These are phyloP conservation scores for Azorinus chamasolen DNA, from an alignment of 2,888 invertebrate genomes.

Conservation along the genomic window DNA sequence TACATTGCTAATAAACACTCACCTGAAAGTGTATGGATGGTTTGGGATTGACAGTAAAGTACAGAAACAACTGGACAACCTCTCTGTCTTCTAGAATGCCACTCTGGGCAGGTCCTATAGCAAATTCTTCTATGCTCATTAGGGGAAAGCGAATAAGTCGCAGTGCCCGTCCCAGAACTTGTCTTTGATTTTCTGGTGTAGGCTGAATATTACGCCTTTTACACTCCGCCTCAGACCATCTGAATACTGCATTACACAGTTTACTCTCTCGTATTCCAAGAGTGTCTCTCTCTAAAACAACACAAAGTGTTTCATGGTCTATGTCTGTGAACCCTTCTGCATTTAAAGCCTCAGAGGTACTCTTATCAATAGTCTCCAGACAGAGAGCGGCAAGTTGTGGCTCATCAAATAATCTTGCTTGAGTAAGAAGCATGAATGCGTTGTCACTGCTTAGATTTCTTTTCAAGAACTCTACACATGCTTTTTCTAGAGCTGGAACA, in stretches of 20 bases:
- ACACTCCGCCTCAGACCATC: conserved; percentile 89
- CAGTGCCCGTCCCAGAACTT: conserved; percentile 91
- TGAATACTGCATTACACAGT: conserved; percentile 89
- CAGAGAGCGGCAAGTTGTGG: conserved; percentile 93
- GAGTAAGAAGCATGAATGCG: conserved; percentile 92
- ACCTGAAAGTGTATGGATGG: conserved; percentile 90
- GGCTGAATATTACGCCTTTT: conserved; percentile 89
- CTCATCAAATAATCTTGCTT: conserved; percentile 93
- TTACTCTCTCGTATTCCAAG: conserved; percentile 92
- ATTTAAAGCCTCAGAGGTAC: conserved; percentile 92
- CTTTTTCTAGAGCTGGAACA: conserved; percentile 93
- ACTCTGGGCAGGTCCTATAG: conserved; percentile 89
- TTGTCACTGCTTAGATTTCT: conserved; percentile 93
- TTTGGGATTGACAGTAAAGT: conserved; percentile 90
- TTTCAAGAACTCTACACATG: conserved; percentile 93
- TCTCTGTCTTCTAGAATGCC: conserved; percentile 92
- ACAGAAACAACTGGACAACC: conserved; percentile 89
- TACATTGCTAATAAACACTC: background rate
- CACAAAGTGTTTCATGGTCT: conserved; percentile 92
- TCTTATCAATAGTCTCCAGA: conserved; percentile 93
- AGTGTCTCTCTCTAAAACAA: conserved; percentile 92
- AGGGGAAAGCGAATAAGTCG: conserved; percentile 92
- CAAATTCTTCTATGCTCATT: conserved; percentile 95
- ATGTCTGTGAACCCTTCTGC: conserved; percentile 94
- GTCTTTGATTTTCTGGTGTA: conserved; percentile 90